phyloP scores from a whole-genome alignment of 2,113 vertebrate genomes.

The Indri indri region DNA sequence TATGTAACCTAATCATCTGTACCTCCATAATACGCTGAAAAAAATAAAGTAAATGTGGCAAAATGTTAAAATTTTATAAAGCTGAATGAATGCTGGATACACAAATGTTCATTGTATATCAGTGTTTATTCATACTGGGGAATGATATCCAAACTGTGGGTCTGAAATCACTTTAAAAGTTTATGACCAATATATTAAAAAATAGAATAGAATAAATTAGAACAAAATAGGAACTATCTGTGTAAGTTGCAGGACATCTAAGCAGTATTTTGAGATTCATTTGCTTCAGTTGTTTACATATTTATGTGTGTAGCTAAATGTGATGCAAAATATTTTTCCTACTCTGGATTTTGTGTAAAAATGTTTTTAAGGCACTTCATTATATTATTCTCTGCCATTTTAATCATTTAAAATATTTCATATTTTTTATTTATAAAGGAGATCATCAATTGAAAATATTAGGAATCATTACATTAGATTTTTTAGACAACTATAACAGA shows the following conservation, averaged over 20 bases:
- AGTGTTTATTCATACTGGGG: background rate
- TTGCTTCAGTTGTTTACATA: background rate
- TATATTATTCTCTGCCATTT: background rate
- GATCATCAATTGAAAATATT: background rate
- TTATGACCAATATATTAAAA: background rate
- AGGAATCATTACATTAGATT: background rate
- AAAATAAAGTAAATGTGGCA: background rate
- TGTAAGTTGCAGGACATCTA: background rate
- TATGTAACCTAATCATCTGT: no score
- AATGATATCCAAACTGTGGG: background rate
- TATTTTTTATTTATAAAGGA: background rate
- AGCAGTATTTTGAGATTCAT: background rate
- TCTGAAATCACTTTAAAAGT: background rate
- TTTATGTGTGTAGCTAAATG: background rate
- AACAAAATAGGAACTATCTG: background rate
- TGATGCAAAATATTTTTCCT: background rate
- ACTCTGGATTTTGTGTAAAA: slow-evolving; percentile 15
- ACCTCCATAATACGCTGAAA: no score
- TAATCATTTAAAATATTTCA: background rate
- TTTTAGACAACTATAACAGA: background rate
- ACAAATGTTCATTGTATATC: background rate
- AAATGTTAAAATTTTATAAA: slow-evolving; percentile 30
- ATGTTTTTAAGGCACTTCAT: background rate
- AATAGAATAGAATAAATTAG: background rate
- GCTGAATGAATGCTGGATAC: background rate